Evolutionary conservation across 2,888 invertebrate genomes (phyloP).

Genomic region (Rapana venosa): DNA sequence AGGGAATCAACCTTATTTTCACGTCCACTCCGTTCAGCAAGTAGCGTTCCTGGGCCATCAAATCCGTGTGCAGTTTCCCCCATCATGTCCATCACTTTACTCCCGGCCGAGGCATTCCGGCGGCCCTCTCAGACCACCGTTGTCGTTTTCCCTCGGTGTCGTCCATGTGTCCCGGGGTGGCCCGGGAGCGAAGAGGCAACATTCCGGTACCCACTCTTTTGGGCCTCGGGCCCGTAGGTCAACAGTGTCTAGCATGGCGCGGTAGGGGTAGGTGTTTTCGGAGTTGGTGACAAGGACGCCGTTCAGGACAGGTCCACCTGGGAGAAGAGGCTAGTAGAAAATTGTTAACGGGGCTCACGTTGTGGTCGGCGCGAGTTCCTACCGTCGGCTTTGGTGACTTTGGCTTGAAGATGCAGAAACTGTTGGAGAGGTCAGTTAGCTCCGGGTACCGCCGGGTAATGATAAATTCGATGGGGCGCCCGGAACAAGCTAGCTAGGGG

Average conservation of each 20-base stretch:
- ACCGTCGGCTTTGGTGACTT: background rate
- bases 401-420: background rate
- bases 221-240: background rate
- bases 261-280: background rate
- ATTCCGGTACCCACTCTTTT: background rate
- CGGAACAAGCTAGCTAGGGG: background rate
- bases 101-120: background rate
- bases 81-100: slow-evolving; percentile 40
- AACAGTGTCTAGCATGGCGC: background rate
- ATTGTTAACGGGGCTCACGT: background rate
- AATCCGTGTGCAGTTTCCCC: slow-evolving; percentile 36
- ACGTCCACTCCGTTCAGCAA: slow-evolving; percentile 46
- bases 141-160: background rate
- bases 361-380: background rate
- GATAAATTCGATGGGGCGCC: background rate
- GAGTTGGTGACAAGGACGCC: background rate
- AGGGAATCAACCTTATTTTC: slow-evolving; percentile 29
- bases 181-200: background rate
- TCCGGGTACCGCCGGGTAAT: background rate
- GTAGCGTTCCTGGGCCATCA: slow-evolving; percentile 31
- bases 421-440: background rate
- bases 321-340: background rate
- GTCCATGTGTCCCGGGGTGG: slow-evolving; percentile 8
- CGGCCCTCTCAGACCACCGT: background rate
- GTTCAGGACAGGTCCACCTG: slow-evolving; percentile 5